Evolutionary conservation across 2,797 vertebrate genomes (phyloP).

Genomic region (Eleutherodactylus coqui): DNA sequence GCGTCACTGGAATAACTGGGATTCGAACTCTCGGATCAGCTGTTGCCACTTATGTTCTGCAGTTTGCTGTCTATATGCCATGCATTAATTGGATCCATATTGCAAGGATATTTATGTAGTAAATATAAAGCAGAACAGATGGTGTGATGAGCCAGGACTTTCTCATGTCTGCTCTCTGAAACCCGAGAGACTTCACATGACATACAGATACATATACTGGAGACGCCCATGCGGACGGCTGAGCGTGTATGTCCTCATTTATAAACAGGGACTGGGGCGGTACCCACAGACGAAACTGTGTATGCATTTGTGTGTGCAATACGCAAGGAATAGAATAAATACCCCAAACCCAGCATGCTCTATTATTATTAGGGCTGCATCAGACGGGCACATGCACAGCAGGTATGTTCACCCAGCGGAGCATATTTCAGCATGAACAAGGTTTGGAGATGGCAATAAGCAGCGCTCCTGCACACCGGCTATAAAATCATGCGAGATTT

Average conservation of each 20-base stretch:
- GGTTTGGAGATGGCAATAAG: no score
- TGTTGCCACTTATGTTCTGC: constrained; percentile 36
- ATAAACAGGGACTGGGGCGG: neutral
- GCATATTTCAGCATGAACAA: no score
- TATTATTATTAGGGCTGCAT: no score
- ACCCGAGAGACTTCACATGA: neutral
- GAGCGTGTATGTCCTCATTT: neutral
- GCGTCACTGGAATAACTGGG: neutral
- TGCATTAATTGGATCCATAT: constrained; percentile 18
- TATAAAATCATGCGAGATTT: no score
- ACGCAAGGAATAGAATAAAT: no score
- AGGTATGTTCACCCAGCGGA: no score
- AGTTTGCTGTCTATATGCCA: constrained; percentile 20
- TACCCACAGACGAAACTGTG: no score
- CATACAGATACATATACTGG: neutral
- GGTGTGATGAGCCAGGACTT: neutral
- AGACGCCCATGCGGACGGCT: neutral
- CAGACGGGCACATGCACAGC: no score
- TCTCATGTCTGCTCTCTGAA: constrained; percentile 3
- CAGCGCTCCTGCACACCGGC: no score
- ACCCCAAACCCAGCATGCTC: no score
- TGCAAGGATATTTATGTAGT: constrained; percentile 34
- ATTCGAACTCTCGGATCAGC: constrained; percentile 11
- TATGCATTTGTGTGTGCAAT: no score
- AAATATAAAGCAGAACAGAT: constrained; percentile 27